phyloP scores from a whole-genome alignment of 2,797 vertebrate species.

The Lutjanus argentimaculatus region DNA sequence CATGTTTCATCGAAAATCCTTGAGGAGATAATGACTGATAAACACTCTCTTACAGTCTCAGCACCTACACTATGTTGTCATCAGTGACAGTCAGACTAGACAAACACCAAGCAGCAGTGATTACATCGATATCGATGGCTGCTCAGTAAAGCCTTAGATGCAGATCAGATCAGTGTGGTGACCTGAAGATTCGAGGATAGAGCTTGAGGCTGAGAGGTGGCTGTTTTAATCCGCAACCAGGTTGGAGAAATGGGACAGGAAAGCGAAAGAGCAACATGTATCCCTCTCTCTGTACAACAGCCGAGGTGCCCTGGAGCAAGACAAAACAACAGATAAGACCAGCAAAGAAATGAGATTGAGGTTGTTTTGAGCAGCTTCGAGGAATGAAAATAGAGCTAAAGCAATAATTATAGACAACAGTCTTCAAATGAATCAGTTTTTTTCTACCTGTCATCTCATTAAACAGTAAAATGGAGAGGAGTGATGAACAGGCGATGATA shows the following conservation, averaged over 20 bases:
- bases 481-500: slow-evolving; percentile 18
- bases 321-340: slow-evolving; percentile 14
- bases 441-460: slow-evolving; percentile 1
- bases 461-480: slow-evolving; percentile 10
- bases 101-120: slow-evolving; percentile 10
- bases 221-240: slow-evolving; percentile 9
- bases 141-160: slow-evolving; percentile 22
- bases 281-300: neutral
- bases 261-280: neutral
- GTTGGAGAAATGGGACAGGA: slow-evolving; percentile 20
- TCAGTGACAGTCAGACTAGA: neutral
- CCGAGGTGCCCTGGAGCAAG: slow-evolving; percentile 9
- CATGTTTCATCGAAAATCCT: neutral
- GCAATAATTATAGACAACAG: neutral
- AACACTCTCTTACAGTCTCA: neutral
- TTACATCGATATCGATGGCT: neutral
- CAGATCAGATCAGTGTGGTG: neutral
- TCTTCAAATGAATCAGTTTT: slow-evolving; percentile 9
- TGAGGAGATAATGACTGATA: slow-evolving; percentile 1
- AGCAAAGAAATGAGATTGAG: slow-evolving; percentile 4
- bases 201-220: slow-evolving; percentile 7
- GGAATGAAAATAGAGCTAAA: slow-evolving; percentile 2
- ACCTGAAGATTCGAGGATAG: neutral
- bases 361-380: slow-evolving; percentile 7
- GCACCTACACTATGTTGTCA: neutral